Percentiles rank a stretch among this genome's conserved stretches.
Evolutionary conservation across 2,797 vertebrate genomes (phyloP).

Genomic region (Labroides dimidiatus): DNA sequence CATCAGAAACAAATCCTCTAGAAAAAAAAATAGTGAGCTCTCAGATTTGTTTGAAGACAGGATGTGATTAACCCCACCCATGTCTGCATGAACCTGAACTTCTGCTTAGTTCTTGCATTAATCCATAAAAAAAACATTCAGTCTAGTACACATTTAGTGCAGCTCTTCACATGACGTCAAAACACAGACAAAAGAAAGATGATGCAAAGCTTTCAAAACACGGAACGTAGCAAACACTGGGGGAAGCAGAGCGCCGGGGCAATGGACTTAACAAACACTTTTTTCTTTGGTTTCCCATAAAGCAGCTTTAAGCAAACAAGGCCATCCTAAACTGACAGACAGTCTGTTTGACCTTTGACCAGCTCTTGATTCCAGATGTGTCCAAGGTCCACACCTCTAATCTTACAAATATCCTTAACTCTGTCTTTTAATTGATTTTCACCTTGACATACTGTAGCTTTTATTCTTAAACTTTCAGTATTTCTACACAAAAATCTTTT

Average conservation of each 20-base stretch:
- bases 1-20: too few species aligned
- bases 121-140: not conserved
- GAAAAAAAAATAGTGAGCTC: not conserved
- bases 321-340: not conserved
- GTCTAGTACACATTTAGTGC: too few species aligned
- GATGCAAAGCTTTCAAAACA: slow-evolving; percentile 40
- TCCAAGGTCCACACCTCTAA: too few species aligned
- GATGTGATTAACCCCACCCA: slow-evolving; percentile 23
- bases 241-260: slow-evolving; percentile 16
- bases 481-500: not conserved
- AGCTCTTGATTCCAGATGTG: too few species aligned
- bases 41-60: slow-evolving; percentile 17
- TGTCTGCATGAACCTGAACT: slow-evolving; percentile 10
- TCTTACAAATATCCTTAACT: too few species aligned
- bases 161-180: slow-evolving; percentile 5
- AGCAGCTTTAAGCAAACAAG: not conserved
- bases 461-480: not conserved
- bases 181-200: slow-evolving; percentile 1
- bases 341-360: not conserved
- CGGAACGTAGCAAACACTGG: slow-evolving; percentile 9
- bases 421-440: not conserved
- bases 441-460: not conserved
- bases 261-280: not conserved
- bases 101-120: slow-evolving; percentile 32
- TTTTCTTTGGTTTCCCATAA: slow-evolving; percentile 1